A percentile compares a stretch with the other conserved stretches of the same genome.
Conservation (phyloP, 2,113 vertebrate genomes). For the Barbus barbus region DNA sequence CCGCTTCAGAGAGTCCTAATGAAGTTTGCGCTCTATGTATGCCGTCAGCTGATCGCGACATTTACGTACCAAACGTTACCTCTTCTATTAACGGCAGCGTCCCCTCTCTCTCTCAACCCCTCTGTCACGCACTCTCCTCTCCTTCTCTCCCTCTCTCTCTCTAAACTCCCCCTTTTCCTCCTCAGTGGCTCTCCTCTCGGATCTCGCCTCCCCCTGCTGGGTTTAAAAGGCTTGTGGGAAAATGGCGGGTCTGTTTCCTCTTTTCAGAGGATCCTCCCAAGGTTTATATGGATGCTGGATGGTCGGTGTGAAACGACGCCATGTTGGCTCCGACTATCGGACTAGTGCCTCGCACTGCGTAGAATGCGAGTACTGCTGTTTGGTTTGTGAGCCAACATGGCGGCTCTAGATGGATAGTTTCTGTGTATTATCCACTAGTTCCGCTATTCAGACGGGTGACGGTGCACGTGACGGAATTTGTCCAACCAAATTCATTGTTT, state of each 20-base stretch:
- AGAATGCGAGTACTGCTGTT: background rate
- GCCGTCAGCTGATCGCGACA: background rate
- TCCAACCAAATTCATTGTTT: background rate
- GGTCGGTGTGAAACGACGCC: constrained; percentile 17
- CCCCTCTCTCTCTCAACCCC: constrained; percentile 45
- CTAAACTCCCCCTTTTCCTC: constrained; percentile 56
- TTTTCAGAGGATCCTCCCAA: constrained; percentile 64
- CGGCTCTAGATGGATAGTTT: constrained; percentile 6
- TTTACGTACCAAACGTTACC: constrained; percentile 60
- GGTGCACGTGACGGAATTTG: constrained; percentile 41
- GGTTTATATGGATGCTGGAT: constrained; percentile 46
- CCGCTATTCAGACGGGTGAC: background rate
- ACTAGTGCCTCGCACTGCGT: no score
- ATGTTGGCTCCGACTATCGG: constrained; percentile 49
- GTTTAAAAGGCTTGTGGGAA: constrained; percentile 76
- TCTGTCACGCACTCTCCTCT: constrained; percentile 53
- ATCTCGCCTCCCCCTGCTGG: constrained; percentile 67
- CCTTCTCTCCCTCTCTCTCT: background rate
- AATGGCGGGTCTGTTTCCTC: constrained; percentile 83
- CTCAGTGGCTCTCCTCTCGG: constrained; percentile 59
- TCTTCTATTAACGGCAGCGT: constrained; percentile 36
- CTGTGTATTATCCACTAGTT: constrained; percentile 27
- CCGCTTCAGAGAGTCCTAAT: constrained; percentile 21
- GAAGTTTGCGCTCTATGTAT: constrained; percentile 22
- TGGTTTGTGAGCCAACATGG: constrained; percentile 55